Conservation (phyloP, 1,140 invertebrate species). For the Psix sp. region DNA sequence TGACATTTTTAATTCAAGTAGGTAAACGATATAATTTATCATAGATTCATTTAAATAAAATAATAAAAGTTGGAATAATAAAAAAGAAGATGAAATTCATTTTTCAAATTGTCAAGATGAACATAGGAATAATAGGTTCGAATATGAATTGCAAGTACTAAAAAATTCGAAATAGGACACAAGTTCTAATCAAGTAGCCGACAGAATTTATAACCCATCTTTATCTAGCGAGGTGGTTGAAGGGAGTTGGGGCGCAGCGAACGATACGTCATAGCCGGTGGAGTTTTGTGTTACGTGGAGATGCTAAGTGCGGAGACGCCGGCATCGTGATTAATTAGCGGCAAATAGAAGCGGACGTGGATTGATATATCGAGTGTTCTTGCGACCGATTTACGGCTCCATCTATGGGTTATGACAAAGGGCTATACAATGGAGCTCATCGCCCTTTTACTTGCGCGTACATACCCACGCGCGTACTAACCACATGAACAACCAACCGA, state of each 20-base stretch:
- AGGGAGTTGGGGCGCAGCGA: constrained; percentile 34
- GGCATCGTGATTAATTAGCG: constrained; percentile 72
- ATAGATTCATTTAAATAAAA: too few species aligned
- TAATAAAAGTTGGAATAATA: too few species aligned
- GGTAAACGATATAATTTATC: too few species aligned
- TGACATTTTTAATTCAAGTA: too few species aligned
- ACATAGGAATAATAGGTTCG: too few species aligned
- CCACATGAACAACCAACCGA: constrained; percentile 11
- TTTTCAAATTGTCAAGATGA: too few species aligned
- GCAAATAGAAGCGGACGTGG: constrained; percentile 72
- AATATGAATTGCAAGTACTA: too few species aligned
- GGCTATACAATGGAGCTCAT: constrained; percentile 47
- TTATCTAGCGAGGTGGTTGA: constrained; percentile 11
- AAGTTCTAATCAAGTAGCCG: too few species aligned
- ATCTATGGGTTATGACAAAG: constrained; percentile 72
- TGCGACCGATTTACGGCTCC: constrained; percentile 71
- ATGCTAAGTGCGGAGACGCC: constrained; percentile 71
- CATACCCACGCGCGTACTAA: not conserved
- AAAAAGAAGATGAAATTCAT: too few species aligned
- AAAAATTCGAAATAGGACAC: too few species aligned
- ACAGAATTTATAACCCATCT: too few species aligned
- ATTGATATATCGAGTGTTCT: constrained; percentile 73
- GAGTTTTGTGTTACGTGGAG: constrained; percentile 49
- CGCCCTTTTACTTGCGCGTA: constrained; percentile 3
- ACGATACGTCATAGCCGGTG: constrained; percentile 63